Conservation (phyloP, 2,888 invertebrate genomes). For the Malthinus seriepunctatus region DNA sequence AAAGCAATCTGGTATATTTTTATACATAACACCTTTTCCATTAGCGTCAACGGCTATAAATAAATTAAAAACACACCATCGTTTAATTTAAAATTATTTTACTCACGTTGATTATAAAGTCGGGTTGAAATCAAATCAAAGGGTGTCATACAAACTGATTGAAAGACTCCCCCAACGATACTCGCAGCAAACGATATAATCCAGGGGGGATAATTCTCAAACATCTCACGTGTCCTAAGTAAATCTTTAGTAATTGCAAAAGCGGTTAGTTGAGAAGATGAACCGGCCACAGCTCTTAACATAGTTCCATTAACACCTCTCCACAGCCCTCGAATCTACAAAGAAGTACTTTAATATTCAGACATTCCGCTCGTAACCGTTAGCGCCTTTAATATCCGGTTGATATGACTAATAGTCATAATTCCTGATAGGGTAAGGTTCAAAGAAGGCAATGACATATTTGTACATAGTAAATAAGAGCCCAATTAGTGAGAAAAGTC, state of each 20-base stretch:
- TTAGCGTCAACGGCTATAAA: conserved; percentile 62
- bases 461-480: no score
- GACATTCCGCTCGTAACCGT: no score
- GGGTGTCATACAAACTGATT: conserved; percentile 79
- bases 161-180: conserved; percentile 74
- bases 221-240: conserved; percentile 46
- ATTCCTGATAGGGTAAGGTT: no score
- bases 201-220: conserved; percentile 55
- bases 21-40: conserved; percentile 69
- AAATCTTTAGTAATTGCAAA: conserved; percentile 69
- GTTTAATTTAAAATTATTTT: background rate
- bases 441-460: no score
- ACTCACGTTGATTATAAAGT: conserved; percentile 82
- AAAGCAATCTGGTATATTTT: conserved; percentile 74
- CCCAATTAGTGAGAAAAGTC: no score
- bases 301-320: conserved; percentile 75
- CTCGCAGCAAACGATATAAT: conserved; percentile 68
- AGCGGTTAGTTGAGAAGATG: conserved; percentile 81
- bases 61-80: background rate
- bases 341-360: conserved; percentile 14
- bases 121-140: conserved; percentile 89
- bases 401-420: no score
- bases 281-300: conserved; percentile 75
- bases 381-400: no score
- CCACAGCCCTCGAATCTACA: conserved; percentile 67